phyloP scores from a whole-genome alignment of 2,888 invertebrate genomes.

The Iselma pallidipennis region DNA sequence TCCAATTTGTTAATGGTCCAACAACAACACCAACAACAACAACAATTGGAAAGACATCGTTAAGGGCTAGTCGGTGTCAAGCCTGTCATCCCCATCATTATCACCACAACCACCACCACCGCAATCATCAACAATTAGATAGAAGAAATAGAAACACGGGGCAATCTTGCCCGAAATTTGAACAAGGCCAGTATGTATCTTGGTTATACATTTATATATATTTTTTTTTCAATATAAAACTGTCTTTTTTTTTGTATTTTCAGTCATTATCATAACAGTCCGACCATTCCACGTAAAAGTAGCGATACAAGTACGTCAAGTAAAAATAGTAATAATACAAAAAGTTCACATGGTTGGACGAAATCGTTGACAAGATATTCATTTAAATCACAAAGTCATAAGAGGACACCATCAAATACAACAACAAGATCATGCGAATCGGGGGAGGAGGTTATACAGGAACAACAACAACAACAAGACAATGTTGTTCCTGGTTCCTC shows the following conservation, averaged over 20 bases:
- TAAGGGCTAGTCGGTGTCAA: slow-evolving; percentile 45
- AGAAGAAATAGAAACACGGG: slow-evolving; percentile 54
- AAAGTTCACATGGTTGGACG: slow-evolving; percentile 41
- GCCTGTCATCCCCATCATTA: slow-evolving; percentile 46
- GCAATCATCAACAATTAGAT: slow-evolving; percentile 19
- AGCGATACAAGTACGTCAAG: slow-evolving; percentile 47
- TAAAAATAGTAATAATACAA: slow-evolving; percentile 30
- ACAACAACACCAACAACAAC: background rate
- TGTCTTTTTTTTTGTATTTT: slow-evolving; percentile 7
- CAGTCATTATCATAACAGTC: slow-evolving; percentile 35
- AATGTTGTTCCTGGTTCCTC: slow-evolving; percentile 48
- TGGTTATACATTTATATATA: background rate
- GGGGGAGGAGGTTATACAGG: slow-evolving; percentile 64
- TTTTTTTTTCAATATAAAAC: background rate
- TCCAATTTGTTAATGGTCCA: slow-evolving; percentile 23
- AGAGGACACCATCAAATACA: slow-evolving; percentile 42
- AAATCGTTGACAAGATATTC: slow-evolving; percentile 55
- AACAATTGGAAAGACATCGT: slow-evolving; percentile 33
- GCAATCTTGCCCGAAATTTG: slow-evolving; percentile 56
- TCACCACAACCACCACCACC: too few species aligned
- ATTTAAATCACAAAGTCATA: slow-evolving; percentile 51
- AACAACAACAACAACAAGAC: background rate
- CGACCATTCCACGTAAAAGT: slow-evolving; percentile 53
- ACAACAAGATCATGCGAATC: slow-evolving; percentile 50
- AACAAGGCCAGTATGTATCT: slow-evolving; percentile 51